Evolutionary conservation across 2,113 vertebrate species (phyloP).

Genomic region (Prionailurus viverrinus): DNA sequence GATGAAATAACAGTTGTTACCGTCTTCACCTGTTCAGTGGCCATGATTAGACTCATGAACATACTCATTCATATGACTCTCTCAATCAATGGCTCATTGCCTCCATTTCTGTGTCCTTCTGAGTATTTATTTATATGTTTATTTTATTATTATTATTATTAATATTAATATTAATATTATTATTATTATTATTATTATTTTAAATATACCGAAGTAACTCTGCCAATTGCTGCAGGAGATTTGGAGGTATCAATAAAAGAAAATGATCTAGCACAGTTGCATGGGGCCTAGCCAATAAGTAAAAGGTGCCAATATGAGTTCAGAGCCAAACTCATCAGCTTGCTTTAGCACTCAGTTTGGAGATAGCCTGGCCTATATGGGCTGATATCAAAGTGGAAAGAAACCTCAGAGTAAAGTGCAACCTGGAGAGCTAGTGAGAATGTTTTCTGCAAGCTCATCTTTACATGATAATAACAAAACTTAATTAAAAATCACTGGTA

Average conservation of each 20-base stretch:
- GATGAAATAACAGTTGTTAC: conserved; percentile 13
- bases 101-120: conserved; percentile 49
- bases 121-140: conserved; percentile 61
- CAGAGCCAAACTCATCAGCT: conserved; percentile 61
- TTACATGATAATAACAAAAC: conserved; percentile 74
- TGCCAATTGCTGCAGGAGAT: conserved; percentile 26
- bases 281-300: not conserved
- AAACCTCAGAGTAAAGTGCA: not conserved
- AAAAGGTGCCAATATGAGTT: not conserved
- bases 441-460: conserved; percentile 63
- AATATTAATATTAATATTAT: no score
- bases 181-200: not conserved
- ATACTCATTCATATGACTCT: not conserved
- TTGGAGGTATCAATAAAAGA: conserved; percentile 49
- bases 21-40: not conserved
- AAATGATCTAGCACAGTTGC: conserved; percentile 18
- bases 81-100: conserved; percentile 42
- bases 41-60: not conserved
- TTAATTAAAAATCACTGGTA: conserved; percentile 81
- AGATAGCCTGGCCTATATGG: not conserved
- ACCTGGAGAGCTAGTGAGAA: conserved; percentile 19
- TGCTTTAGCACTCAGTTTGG: not conserved
- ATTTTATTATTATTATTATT: not conserved
- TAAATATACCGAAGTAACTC: conserved; percentile 7
- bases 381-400: conserved; percentile 1